Base-by-base conservation (phyloP, 1,140 invertebrate species). In the Aphaenogaster ashmeadi region DNA sequence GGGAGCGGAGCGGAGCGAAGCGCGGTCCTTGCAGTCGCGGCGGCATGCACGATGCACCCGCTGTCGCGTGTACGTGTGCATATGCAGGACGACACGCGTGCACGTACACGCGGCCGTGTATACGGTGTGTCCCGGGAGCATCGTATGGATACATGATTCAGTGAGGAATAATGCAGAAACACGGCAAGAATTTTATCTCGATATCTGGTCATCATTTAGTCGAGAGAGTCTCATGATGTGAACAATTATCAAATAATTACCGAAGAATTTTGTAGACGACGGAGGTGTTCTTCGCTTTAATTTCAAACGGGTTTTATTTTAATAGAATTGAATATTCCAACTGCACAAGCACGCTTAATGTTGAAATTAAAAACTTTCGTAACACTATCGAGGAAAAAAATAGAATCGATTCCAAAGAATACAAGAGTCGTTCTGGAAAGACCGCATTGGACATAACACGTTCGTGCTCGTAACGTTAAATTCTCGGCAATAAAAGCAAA, bases 21-120 rank as follows among this genome's bases (percentile, higher is more conserved):
- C 47, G 50, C 54, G 67, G 66, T 77, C 89, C 88, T 78, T 90
- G 89, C 88, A 91, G 77, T 87, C 83, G 85, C 79, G 90, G 80
- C 75, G 77, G 72, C 85, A 58, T 74, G 84, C 62, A 56, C 79
- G 83, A 54, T 66, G 75, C 84, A 67, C 62, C 11, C 60, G 47
- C 15, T 69, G 54, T 36, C 38, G 75, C 75, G 38, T 52, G 33
- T 64, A 44, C 44, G 64, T 80, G 41, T 81, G 52, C 52, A 67
- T 79, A 56, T 58, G 47, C 74, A 52, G 47, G 64, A 21, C 64
- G 83, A 58, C 67, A 71, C 69, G 78, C 84, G 50, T 71, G 79
- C 66, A 50, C 62, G 27, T 41, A 62, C 69, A 21, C 50, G 41
- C 79, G 47, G 3, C 50, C 41, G 36, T 56, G 62, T 56, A 80